A percentile compares a stretch with the other conserved stretches of the same genome.
Conservation (phyloP, 2,797 vertebrate species). For the Bufotes viridis region DNA sequence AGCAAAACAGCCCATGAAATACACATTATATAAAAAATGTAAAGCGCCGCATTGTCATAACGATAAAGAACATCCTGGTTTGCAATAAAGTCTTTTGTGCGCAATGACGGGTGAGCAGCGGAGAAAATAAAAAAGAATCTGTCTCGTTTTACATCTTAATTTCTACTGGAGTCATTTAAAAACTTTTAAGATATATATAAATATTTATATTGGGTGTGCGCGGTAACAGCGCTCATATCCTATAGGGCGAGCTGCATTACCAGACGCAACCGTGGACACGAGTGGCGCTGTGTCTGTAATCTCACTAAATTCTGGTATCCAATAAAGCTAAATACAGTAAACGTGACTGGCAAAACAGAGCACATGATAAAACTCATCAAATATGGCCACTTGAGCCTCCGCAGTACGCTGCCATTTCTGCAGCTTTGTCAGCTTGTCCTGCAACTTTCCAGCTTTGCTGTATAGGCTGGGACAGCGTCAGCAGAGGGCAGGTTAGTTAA, state of each 20-base stretch:
- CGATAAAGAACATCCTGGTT: slow-evolving; percentile 10
- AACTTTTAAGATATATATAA: not conserved
- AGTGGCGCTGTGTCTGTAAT: no score
- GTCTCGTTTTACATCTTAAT: slow-evolving; percentile 12
- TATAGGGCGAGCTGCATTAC: no score
- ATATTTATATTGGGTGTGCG: not conserved
- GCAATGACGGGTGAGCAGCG: not conserved
- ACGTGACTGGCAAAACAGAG: no score
- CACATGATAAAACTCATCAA: no score
- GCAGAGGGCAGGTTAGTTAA: not conserved
- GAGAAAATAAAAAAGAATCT: not conserved
- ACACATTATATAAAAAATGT: slow-evolving; percentile 38
- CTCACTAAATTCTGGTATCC: no score
- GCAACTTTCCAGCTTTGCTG: not conserved
- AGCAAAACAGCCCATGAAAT: slow-evolving; percentile 52
- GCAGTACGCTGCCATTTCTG: not conserved
- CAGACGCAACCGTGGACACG: no score
- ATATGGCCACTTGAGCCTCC: not conserved
- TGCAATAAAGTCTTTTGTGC: not conserved
- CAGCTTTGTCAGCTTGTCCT: not conserved
- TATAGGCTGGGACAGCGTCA: not conserved
- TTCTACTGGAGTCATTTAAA: slow-evolving; percentile 20
- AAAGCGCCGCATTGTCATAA: slow-evolving; percentile 18
- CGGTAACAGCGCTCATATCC: no score
- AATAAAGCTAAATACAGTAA: no score